phyloP scores from a whole-genome alignment of 1,140 invertebrate species.

The Ruditapes philippinarum region DNA sequence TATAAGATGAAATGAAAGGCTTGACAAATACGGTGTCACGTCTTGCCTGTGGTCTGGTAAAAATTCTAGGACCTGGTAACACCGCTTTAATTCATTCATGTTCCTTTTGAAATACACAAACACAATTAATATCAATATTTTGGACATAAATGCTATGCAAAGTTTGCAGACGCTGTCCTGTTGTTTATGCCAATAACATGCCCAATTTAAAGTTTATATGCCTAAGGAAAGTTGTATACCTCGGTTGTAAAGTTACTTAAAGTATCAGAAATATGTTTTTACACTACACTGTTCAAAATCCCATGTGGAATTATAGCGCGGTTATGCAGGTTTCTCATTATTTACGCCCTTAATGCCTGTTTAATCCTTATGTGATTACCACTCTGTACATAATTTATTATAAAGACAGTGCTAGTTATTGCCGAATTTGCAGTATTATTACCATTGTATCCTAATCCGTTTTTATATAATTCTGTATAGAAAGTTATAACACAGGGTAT shows the following conservation, averaged over 20 bases:
- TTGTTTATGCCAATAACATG: not conserved
- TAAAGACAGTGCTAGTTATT: not conserved
- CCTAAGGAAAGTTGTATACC: not conserved
- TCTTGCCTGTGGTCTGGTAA: too few species aligned
- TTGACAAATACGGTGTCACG: too few species aligned
- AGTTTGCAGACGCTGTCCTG: not conserved
- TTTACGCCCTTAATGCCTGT: not conserved
- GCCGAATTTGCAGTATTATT: constrained; percentile 5
- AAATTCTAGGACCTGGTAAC: too few species aligned
- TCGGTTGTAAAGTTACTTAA: not conserved
- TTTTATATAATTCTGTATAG: not conserved
- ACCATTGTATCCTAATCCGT: not conserved
- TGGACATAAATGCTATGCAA: not conserved
- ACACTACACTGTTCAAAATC: not conserved
- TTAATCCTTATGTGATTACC: not conserved
- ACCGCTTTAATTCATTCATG: too few species aligned
- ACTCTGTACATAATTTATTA: not conserved
- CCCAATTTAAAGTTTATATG: not conserved
- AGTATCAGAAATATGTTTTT: not conserved
- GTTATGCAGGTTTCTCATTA: not conserved
- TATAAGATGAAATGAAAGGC: too few species aligned
- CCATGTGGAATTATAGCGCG: not conserved
- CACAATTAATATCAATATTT: not conserved
- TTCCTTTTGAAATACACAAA: too few species aligned
- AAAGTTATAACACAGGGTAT: not conserved